Evolutionary conservation across 2,113 vertebrate genomes (phyloP), one percentile per base, ranked within the genome.

Genomic region (Onychostoma macrolepis): DNA sequence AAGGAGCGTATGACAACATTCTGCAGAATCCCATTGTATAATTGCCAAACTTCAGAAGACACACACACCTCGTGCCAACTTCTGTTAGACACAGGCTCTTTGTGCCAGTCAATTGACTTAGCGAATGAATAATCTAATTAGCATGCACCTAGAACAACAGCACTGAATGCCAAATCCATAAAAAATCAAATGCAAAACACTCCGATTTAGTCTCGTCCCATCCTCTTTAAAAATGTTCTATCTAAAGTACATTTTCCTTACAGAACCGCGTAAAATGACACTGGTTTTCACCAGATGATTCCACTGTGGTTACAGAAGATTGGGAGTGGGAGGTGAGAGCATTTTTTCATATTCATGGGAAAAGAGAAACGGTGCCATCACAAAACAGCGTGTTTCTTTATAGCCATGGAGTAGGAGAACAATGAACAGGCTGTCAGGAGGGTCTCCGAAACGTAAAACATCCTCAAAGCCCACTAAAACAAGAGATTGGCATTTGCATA

Each of bases 381-480:
- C 83, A 91, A 85, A 71, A 69, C 26, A 83, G 83, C 76, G 91
- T 92, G 90, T 90, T 91, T 90, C 85, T 80, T 87, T 89, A 90
- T 82, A 77, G 84, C 88, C 58, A 82, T 87, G 87, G 90, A 88
- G 89, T 88, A 88, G 85, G 67, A 90, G 85, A 90, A 92, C 85
- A 92, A 91, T 91, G 91, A 88, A 91, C 82, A 79, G 87, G 88
- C 90, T 83, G 89, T 92, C 91, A 90, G 85, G 80, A 91, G 43
- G 45, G 48, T 79, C 28, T 91, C 89, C n/a, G 86, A 87, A 82
- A 91, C 81, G 80, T 65, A 38, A 65, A 87, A 38, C 4, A 28
- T 67, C 24, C 38, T 15, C 38, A 67, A 82, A 48, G n/a, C 80
- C 15, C 61, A 2, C 87, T 28, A 48, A 45, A 45, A 45, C 15